Evolutionary conservation across 2,888 invertebrate genomes (phyloP).

Genomic region (Gryllus longicercus): DNA sequence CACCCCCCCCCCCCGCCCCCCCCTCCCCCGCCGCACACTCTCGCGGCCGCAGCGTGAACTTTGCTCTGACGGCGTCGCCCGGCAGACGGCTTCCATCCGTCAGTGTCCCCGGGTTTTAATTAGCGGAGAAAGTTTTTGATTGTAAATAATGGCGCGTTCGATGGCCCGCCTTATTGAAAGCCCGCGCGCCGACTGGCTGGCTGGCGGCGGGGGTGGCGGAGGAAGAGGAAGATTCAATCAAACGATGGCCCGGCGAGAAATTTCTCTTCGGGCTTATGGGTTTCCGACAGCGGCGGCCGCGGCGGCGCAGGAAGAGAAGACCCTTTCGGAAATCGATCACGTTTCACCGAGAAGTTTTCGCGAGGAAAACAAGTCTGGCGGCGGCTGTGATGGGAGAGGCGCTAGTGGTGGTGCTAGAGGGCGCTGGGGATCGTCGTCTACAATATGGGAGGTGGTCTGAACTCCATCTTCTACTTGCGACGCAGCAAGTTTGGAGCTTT

Average conservation of each 20-base stretch:
- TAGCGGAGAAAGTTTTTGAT: constrained; percentile 4
- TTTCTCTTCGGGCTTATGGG: constrained; percentile 4
- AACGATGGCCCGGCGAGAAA: neutral
- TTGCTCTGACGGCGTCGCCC: neutral
- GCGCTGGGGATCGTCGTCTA: too few species aligned
- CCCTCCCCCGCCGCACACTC: too few species aligned
- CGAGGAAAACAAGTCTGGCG: neutral
- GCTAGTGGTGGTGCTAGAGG: too few species aligned
- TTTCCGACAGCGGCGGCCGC: too few species aligned
- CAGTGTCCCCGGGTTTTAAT: neutral
- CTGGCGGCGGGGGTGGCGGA: neutral
- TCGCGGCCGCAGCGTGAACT: too few species aligned
- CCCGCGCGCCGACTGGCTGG: neutral
- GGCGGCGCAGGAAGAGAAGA: neutral
- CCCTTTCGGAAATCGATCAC: constrained; percentile 11
- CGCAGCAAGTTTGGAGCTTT: too few species aligned
- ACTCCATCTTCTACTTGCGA: too few species aligned
- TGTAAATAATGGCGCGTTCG: constrained; percentile 8
- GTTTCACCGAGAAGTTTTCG: constrained; percentile 1
- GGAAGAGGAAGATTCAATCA: neutral
- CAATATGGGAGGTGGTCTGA: too few species aligned
- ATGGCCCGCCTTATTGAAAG: neutral
- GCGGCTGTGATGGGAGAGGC: neutral
- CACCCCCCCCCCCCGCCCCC: too few species aligned
- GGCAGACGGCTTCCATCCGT: neutral